Conservation (phyloP, 2,797 vertebrate species). For the Eupleurogrammus muticus region DNA sequence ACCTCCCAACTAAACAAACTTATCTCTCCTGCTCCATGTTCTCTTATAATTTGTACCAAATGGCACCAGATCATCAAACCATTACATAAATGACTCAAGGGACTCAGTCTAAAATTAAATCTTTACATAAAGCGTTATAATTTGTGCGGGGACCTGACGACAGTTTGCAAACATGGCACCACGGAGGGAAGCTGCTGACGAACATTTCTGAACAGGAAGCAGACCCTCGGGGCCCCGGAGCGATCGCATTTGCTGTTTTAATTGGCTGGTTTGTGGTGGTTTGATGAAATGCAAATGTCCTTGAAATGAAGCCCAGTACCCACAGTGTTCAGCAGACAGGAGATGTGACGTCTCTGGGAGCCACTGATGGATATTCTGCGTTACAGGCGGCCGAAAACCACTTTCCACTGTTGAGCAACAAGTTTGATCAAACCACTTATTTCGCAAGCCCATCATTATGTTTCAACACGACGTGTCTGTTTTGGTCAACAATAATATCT, state of each 20-base stretch:
- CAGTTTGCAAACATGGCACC: not conserved
- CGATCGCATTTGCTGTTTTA: constrained; percentile 7
- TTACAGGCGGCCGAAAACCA: constrained; percentile 1
- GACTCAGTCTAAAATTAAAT: not conserved
- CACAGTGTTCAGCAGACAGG: not conserved
- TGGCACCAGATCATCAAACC: not conserved
- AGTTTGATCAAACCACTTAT: constrained; percentile 21
- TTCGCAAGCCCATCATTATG: constrained; percentile 26
- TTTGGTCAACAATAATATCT: constrained; percentile 16
- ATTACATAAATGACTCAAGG: not conserved
- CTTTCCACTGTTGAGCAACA: constrained; percentile 22
- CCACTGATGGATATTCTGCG: not conserved
- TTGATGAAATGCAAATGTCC: constrained; percentile 31
- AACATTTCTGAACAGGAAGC: not conserved
- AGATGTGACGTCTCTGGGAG: not conserved
- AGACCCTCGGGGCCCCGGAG: not conserved
- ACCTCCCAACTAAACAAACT: too few relatives aligned
- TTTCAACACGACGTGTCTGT: constrained; percentile 13
- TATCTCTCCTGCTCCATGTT: too few relatives aligned
- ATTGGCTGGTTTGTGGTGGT: constrained; percentile 26
- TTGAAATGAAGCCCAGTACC: constrained; percentile 15
- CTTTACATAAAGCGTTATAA: not conserved
- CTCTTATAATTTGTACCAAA: too few relatives aligned
- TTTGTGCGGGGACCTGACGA: not conserved
- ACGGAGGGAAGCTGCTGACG: not conserved